A percentile compares a stretch with the other conserved stretches of the same genome.
These are phyloP conservation scores for Tetragonula carbonaria DNA, from an alignment of 2,888 invertebrate genomes.

Conservation along the genomic window DNA sequence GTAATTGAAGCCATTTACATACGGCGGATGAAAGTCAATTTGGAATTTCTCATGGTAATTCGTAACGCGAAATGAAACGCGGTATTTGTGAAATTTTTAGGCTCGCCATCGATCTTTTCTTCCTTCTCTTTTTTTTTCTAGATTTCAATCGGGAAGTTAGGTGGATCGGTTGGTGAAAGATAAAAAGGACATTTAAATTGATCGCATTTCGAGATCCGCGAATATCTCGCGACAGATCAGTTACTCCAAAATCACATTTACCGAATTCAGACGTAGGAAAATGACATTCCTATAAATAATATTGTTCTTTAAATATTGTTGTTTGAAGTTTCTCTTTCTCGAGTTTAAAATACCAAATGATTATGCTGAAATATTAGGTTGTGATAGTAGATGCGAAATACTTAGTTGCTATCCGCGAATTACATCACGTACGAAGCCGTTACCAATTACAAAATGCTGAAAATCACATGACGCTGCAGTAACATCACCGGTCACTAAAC, in stretches of 20 bases:
- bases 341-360: too few species aligned
- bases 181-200: background rate
- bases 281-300: too few species aligned
- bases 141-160: background rate
- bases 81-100: background rate
- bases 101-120: background rate
- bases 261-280: too few species aligned
- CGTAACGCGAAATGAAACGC: background rate
- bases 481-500: too few species aligned
- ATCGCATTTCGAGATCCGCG: background rate
- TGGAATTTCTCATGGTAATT: conserved; percentile 22
- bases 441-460: too few species aligned
- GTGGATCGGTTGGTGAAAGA: background rate
- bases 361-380: too few species aligned
- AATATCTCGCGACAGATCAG: background rate
- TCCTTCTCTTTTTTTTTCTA: background rate
- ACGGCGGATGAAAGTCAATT: conserved; percentile 46
- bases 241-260: background rate
- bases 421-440: too few species aligned
- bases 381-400: too few species aligned
- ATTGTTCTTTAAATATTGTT: too few species aligned
- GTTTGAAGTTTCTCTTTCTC: too few species aligned
- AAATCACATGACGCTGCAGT: too few species aligned
- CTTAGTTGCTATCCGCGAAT: too few species aligned
- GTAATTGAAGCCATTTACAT: conserved; percentile 41